These are phyloP conservation scores for Oxygymnocypris stewartii DNA, from an alignment of 2,113 vertebrate genomes.

Conservation along the genomic window DNA sequence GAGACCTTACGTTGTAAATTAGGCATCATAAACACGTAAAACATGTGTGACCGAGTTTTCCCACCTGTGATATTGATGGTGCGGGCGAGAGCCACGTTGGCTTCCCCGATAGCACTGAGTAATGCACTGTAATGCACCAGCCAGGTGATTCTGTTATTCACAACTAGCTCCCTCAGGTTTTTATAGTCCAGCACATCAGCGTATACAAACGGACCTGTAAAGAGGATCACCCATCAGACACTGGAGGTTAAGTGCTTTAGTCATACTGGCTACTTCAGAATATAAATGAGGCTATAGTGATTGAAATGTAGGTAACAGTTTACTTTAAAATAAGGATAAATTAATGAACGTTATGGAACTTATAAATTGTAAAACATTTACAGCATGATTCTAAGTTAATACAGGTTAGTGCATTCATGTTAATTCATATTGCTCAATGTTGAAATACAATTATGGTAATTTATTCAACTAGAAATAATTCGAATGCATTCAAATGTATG, in stretches of 20 bases:
- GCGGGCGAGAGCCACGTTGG: conserved; percentile 74
- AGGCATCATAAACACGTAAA: neutral
- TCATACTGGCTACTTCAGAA: neutral
- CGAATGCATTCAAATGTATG: neutral
- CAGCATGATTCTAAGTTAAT: neutral
- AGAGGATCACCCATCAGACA: conserved; percentile 20
- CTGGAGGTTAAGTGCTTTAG: neutral
- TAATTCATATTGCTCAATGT: neutral
- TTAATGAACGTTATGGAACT: neutral
- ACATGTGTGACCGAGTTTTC: conserved; percentile 23
- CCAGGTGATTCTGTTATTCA: conserved; percentile 77
- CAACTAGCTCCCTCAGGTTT: conserved; percentile 73
- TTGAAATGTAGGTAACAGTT: neutral
- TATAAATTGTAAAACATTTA: neutral
- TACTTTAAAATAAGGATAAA: neutral
- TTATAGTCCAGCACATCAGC: conserved; percentile 78
- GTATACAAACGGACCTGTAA: conserved; percentile 76
- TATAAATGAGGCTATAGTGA: neutral
- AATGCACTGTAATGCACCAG: conserved; percentile 78
- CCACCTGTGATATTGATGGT: conserved; percentile 80
- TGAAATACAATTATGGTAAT: neutral
- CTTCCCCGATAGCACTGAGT: conserved; percentile 76
- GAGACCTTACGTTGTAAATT: conserved; percentile 27
- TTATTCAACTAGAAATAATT: neutral
- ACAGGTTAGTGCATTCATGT: neutral